These are phyloP conservation scores for Metopolophium dirhodum DNA, from an alignment of 1,140 invertebrate genomes.

Conservation along the genomic window DNA sequence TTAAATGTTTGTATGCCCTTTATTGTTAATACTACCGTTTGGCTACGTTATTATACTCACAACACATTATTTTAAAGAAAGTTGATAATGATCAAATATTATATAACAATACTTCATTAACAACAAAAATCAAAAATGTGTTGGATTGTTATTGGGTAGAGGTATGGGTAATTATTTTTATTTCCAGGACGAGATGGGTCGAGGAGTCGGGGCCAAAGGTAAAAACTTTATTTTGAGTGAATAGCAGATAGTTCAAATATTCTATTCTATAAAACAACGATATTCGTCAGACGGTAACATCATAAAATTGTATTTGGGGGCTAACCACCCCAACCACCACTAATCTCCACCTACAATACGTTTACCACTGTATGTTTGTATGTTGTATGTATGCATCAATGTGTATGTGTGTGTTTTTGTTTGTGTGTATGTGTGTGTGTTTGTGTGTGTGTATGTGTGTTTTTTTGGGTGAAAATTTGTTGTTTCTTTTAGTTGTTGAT, in stretches of 20 bases:
- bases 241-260: background rate
- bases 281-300: background rate
- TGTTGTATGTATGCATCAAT: background rate
- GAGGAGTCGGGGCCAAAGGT: background rate
- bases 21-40: background rate
- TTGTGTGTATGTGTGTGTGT: background rate
- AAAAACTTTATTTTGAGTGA: background rate
- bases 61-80: background rate
- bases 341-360: background rate
- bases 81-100: background rate
- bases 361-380: background rate
- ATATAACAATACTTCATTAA: background rate
- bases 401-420: background rate
- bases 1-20: background rate
- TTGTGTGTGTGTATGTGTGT: background rate
- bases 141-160: background rate
- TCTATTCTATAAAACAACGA: background rate
- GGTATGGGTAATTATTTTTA: no score
- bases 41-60: background rate
- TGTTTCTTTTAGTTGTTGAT: background rate
- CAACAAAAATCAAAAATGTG: background rate
- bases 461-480: background rate
- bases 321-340: background rate
- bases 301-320: background rate
- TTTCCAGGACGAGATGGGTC: background rate